These are phyloP conservation scores for Xenopus petersii DNA, from an alignment of 2,797 vertebrate genomes.

Conservation along the genomic window DNA sequence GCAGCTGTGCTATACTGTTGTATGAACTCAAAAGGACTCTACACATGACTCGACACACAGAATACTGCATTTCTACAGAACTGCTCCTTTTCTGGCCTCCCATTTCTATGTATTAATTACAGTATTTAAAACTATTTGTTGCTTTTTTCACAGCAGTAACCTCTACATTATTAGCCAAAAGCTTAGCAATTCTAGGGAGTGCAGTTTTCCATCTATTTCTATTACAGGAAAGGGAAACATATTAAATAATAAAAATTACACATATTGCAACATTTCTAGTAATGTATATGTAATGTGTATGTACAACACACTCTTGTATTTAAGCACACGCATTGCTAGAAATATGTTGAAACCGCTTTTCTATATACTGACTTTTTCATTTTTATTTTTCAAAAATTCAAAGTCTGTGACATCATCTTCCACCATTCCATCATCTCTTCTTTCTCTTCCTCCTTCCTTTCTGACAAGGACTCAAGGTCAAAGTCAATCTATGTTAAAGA, in stretches of 20 bases:
- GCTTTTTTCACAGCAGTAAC: conserved; percentile 12
- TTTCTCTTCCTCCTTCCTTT: conserved; percentile 96
- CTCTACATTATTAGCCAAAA: conserved; percentile 56
- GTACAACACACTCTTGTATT: neutral
- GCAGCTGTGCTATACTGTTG: conserved; percentile 30
- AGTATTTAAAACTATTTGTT: conserved; percentile 5
- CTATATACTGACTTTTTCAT: conserved; percentile 68
- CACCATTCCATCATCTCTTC: conserved; percentile 98
- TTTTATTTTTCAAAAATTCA: conserved; percentile 84
- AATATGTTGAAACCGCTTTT: conserved; percentile 66
- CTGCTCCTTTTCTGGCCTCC: conserved; percentile 43
- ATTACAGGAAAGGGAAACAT: conserved; percentile 55
- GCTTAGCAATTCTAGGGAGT: conserved; percentile 54
- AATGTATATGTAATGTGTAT: conserved; percentile 9
- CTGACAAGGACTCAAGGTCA: conserved; percentile 92
- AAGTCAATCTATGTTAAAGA: conserved; percentile 83
- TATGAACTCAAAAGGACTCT: conserved; percentile 29
- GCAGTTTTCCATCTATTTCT: conserved; percentile 56
- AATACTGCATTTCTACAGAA: conserved; percentile 54
- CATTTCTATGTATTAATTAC: conserved; percentile 42
- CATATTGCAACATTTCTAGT: conserved; percentile 62
- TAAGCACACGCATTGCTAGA: conserved; percentile 20
- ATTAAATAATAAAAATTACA: conserved; percentile 64
- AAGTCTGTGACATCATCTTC: conserved; percentile 99
- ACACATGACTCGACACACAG: conserved; percentile 50